Evolutionary conservation across 2,797 vertebrate species (phyloP), one percentile per base, ranked within the genome.

Genomic region (Adrianichthys oophorus): DNA sequence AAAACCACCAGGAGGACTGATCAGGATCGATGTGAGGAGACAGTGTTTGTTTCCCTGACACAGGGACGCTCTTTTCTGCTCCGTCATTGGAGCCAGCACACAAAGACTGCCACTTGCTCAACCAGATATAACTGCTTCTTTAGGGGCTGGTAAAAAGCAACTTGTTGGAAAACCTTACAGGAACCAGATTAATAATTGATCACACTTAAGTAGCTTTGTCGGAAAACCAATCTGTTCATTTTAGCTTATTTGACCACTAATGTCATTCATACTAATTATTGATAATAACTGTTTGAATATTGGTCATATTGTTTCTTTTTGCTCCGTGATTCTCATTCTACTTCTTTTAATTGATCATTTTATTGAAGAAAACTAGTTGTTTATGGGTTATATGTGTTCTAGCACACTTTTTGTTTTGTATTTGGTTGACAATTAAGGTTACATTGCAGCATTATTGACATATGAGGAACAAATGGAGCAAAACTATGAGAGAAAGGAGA

Each of bases 101-200:
- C 42, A 17, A 19, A 23, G 23, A 40, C 21, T 59, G 41, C 18
- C 41, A 41, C 48, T 44, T 16, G 54, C 51, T 40, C 37, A 49
- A 61, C 21, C 37, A 10, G 15, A 19, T 18, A 44, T 50, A 7
- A 21, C 1, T 52, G 45, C 19, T n/a, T 29, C 47, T 26, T 55
- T 32, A 18, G 17, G 52, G 43, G 19, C 21, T 42, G 56, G 53
- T 17, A 24, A 19, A 43, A 52, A 59, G 3, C 2, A 0, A 44
- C 50, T 48, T 42, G n/a, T 4, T 52, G 13, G 19, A 26, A 55
- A 40, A 46, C 6, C 43, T 51, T 18, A 10, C 2, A 1, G 15
- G 43, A 60, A 45, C 21, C 8, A 21, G 32, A 48, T 48, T 21
- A 49, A 29, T 61, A 24, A 65, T 46, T 45, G 43, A 68, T 50